phyloP scores from a whole-genome alignment of 2,113 vertebrate species.

The Calyptommatus sinebrachiatus region DNA sequence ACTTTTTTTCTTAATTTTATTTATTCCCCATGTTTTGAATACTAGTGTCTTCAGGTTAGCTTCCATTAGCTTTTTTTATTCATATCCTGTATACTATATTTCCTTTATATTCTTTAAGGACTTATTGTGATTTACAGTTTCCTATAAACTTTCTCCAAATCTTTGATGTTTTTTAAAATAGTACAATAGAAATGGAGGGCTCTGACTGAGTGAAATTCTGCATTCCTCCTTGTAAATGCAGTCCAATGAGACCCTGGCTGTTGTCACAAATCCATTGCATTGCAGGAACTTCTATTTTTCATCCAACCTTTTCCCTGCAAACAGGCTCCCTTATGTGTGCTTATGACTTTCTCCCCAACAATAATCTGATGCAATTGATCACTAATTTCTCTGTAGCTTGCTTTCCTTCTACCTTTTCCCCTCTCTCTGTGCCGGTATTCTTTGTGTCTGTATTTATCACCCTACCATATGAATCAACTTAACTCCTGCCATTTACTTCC shows the following conservation, averaged over 20 bases:
- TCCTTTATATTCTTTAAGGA: background rate
- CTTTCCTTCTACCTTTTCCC: background rate
- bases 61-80: background rate
- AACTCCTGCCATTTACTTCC: background rate
- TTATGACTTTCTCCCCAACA: slow-evolving; percentile 18
- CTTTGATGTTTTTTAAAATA: background rate
- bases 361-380: slow-evolving; percentile 18
- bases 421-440: background rate
- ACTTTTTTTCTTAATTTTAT: too few species aligned
- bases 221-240: background rate
- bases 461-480: slow-evolving; percentile 5
- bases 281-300: background rate
- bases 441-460: background rate
- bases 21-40: too few species aligned
- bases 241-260: background rate
- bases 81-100: background rate
- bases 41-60: background rate
- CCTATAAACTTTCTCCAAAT: background rate
- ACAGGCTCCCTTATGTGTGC: background rate
- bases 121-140: background rate
- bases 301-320: slow-evolving; percentile 1
- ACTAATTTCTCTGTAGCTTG: background rate
- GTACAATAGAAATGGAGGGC: background rate
- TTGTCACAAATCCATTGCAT: background rate
- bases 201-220: background rate